phyloP scores from a whole-genome alignment of 2,888 invertebrate species.

The Germaria angustata region DNA sequence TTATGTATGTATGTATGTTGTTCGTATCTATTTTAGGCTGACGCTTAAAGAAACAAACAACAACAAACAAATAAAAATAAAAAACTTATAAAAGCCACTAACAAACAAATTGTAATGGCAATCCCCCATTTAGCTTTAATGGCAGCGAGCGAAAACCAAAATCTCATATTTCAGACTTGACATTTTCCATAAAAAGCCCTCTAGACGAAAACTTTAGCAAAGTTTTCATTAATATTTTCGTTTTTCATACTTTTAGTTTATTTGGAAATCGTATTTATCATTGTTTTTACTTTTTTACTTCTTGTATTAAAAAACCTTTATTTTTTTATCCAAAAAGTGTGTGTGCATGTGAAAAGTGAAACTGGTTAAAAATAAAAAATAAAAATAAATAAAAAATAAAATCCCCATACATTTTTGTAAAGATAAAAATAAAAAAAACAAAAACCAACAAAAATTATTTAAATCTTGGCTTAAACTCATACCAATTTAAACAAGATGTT shows the following conservation, averaged over 20 bases:
- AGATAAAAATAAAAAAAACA: conserved; percentile 13
- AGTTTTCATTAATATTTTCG: conserved; percentile 45
- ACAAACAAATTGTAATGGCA: conserved; percentile 37
- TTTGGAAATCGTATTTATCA: conserved; percentile 52
- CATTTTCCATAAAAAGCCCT: conserved; percentile 65
- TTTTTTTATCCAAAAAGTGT: conserved; percentile 15
- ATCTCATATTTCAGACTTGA: conserved; percentile 62
- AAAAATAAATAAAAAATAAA: conserved; percentile 6
- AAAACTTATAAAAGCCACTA: conserved; percentile 15
- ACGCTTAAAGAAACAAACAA: not conserved
- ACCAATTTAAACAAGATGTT: conserved; percentile 60
- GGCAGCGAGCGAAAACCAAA: not conserved
- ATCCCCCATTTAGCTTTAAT: conserved; percentile 17
- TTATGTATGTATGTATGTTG: conserved; percentile 14
- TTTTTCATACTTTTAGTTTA: not conserved
- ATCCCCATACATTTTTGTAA: conserved; percentile 20
- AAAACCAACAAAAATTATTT: conserved; percentile 47
- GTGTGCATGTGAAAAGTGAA: conserved; percentile 63
- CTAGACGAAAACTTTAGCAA: conserved; percentile 52
- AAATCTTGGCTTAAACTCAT: conserved; percentile 61
- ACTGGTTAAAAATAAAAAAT: conserved; percentile 57
- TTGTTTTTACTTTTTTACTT: not conserved
- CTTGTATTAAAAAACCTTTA: not conserved
- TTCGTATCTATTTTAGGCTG: conserved; percentile 5
- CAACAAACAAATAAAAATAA: not conserved